These are phyloP conservation scores for Patagioenas fasciata DNA, from an alignment of 2,113 vertebrate genomes.

Conservation along the genomic window DNA sequence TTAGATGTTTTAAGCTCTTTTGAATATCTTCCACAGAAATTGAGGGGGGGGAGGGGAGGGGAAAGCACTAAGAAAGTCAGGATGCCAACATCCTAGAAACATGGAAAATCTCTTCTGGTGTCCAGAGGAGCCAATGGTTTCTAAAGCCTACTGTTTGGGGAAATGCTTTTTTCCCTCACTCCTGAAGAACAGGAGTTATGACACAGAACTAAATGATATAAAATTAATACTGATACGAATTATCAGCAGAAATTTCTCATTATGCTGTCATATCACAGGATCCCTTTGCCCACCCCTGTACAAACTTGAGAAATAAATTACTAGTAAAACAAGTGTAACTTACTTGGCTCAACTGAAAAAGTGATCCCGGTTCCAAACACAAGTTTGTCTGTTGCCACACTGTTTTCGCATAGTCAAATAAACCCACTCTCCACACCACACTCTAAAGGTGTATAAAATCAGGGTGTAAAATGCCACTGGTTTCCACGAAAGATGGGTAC, in stretches of 20 bases:
- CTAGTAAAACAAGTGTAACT: background rate
- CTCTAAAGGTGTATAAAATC: background rate
- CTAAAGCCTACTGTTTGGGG: background rate
- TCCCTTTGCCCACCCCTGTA: background rate
- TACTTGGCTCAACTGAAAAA: background rate
- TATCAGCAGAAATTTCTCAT: background rate
- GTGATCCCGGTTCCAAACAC: constrained; percentile 3
- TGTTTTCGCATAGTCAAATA: background rate
- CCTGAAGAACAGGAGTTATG: background rate
- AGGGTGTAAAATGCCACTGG: background rate
- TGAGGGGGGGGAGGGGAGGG: too few relatives aligned
- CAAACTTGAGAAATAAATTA: background rate
- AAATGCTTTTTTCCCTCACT: background rate
- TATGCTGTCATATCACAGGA: background rate
- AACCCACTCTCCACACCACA: background rate
- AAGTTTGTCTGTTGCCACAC: background rate
- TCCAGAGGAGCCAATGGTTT: background rate
- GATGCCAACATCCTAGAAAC: background rate
- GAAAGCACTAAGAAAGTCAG: background rate
- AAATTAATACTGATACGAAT: too few relatives aligned
- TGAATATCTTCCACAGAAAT: background rate
- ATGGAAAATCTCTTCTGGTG: background rate
- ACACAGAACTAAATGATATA: background rate
- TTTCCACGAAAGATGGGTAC: background rate
- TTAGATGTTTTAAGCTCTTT: background rate